phyloP scores from a whole-genome alignment of 2,113 vertebrate species.

The Machaerirhynchus nigripectus region DNA sequence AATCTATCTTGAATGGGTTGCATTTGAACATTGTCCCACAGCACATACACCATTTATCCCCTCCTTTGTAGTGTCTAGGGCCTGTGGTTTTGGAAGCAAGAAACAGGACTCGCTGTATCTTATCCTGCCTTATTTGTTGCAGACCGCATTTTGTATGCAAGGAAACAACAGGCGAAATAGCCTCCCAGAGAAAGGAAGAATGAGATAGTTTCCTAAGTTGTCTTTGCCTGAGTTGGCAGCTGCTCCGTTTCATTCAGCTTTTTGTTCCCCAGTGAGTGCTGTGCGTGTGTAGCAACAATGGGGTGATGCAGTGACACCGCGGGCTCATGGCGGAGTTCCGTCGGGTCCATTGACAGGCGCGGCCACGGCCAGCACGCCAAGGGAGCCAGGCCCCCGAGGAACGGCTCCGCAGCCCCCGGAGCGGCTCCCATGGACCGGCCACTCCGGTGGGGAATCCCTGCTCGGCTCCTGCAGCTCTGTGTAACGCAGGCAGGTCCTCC shows the following conservation, averaged over 20 bases:
- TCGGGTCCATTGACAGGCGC: constrained; percentile 66
- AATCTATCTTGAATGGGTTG: not conserved
- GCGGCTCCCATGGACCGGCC: not conserved
- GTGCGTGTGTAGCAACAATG: constrained; percentile 78
- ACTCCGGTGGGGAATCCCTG: not conserved
- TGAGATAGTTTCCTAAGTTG: constrained; percentile 81
- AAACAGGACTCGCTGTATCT: constrained; percentile 52
- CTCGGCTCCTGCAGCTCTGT: not conserved
- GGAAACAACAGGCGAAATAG: constrained; percentile 72
- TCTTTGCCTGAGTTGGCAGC: constrained; percentile 80
- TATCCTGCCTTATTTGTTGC: constrained; percentile 61
- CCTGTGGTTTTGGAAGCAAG: constrained; percentile 61
- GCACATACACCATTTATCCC: constrained; percentile 40
- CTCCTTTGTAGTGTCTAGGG: constrained; percentile 20
- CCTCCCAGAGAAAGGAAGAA: constrained; percentile 75
- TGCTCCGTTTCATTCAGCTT: constrained; percentile 76
- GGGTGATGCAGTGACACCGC: constrained; percentile 67
- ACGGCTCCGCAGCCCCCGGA: constrained; percentile 11
- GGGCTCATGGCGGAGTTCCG: constrained; percentile 71
- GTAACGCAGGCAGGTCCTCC: rapidly evolving
- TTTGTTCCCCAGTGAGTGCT: constrained; percentile 77
- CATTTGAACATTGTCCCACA: not conserved
- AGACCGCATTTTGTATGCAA: constrained; percentile 76
- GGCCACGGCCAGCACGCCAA: not conserved
- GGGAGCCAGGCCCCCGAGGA: constrained; percentile 64